Evolutionary conservation across 2,797 vertebrate genomes (phyloP).

Genomic region (Eremophila alpestris): DNA sequence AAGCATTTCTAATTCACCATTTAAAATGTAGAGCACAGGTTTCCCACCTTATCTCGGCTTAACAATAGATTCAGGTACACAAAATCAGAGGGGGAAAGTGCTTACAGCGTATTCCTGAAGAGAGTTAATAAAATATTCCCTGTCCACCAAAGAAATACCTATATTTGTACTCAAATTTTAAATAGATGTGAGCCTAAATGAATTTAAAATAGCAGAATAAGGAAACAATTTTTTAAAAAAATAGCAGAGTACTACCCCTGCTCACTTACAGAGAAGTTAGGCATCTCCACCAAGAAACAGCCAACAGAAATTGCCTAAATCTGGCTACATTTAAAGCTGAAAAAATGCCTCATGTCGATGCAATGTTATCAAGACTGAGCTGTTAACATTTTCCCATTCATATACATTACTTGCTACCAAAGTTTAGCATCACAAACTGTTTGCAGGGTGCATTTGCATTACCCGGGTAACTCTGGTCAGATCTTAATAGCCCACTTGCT

Average conservation of each 20-base stretch:
- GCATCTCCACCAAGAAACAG: neutral
- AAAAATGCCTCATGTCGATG: neutral
- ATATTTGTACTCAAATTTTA: neutral
- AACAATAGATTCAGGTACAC: neutral
- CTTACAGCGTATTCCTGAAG: neutral
- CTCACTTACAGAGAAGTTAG: neutral
- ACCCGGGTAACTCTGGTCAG: neutral
- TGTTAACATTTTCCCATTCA: neutral
- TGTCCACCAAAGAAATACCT: neutral
- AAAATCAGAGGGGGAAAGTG: neutral
- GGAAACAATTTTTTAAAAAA: neutral
- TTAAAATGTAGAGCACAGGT: neutral
- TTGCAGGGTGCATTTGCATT: neutral
- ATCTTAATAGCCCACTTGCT: neutral
- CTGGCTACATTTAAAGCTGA: neutral
- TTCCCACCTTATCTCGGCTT: neutral
- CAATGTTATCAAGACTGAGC: rapidly evolving
- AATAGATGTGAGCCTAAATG: neutral
- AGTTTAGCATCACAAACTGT: neutral
- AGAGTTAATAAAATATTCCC: neutral
- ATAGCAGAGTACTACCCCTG: neutral
- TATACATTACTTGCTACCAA: neutral
- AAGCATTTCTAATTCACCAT: neutral
- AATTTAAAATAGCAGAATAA: neutral
- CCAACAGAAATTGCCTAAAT: neutral